Evolutionary conservation across 2,113 vertebrate species (phyloP).

Genomic region (Alces alces): DNA sequence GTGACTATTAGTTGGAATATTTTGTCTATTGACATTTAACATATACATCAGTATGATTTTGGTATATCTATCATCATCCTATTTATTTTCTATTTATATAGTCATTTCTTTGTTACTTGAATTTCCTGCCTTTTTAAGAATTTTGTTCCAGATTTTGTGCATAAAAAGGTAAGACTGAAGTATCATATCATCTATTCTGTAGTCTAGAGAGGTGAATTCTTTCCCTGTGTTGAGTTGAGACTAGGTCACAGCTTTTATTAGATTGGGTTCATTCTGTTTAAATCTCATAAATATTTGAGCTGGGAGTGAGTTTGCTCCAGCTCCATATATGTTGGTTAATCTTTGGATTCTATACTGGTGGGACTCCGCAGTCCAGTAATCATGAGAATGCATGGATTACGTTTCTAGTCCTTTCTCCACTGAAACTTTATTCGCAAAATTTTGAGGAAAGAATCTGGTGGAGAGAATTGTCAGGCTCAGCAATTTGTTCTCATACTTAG

Average conservation of each 20-base stretch:
- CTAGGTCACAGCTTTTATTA: neutral
- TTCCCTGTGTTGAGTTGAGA: neutral
- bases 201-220: neutral
- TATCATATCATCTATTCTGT: neutral
- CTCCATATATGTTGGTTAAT: neutral
- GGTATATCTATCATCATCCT: neutral
- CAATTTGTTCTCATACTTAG: neutral
- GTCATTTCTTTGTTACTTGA: neutral
- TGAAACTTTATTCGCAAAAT: neutral
- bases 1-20: neutral
- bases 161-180: neutral
- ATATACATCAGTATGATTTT: neutral
- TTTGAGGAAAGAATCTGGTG: neutral
- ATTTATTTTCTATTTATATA: neutral
- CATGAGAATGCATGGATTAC: neutral
- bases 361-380: neutral
- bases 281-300: neutral
- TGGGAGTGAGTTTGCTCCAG: neutral
- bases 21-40: neutral
- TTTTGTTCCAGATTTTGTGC: neutral
- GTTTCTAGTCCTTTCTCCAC: neutral
- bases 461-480: neutral
- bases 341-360: neutral
- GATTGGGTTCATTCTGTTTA: neutral
- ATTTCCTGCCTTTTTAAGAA: neutral